Conservation (phyloP, 1,140 invertebrate genomes). For the Bombus turneri region DNA sequence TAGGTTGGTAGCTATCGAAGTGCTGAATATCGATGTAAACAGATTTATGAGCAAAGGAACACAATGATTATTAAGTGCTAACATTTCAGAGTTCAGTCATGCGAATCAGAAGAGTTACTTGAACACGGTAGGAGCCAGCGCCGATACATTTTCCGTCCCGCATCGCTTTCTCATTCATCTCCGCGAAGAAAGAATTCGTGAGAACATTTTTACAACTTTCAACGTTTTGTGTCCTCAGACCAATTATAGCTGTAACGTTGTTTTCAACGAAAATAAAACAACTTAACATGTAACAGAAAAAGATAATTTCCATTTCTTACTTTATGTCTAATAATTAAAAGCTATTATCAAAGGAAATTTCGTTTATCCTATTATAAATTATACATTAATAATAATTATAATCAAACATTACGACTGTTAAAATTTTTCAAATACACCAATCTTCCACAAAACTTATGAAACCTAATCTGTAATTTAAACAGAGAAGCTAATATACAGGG, state of each 20-base stretch:
- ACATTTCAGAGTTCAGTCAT: slow-evolving; percentile 76
- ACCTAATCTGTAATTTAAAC: too few relatives aligned
- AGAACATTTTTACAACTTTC: slow-evolving; percentile 67
- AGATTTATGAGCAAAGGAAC: slow-evolving; percentile 51
- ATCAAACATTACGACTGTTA: too few relatives aligned
- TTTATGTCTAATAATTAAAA: too few relatives aligned
- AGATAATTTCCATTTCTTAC: neutral
- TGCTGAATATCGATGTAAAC: slow-evolving; percentile 55
- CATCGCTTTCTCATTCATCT: slow-evolving; percentile 62
- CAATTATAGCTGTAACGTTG: neutral
- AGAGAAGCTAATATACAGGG: too few relatives aligned
- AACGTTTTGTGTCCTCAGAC: neutral
- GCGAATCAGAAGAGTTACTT: slow-evolving; percentile 77
- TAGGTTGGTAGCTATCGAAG: neutral
- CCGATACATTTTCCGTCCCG: slow-evolving; percentile 69
- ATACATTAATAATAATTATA: too few relatives aligned
- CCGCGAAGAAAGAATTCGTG: slow-evolving; percentile 66
- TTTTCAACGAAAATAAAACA: neutral
- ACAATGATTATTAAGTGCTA: slow-evolving; percentile 68
- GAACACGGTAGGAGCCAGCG: slow-evolving; percentile 62
- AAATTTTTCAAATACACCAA: too few relatives aligned
- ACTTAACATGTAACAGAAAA: neutral
- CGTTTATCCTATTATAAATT: too few relatives aligned
- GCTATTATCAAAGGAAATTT: too few relatives aligned
- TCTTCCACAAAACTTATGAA: too few relatives aligned